Evolutionary conservation across 1,140 invertebrate species (phyloP).

Genomic region (Belonocnema kinseyi): DNA sequence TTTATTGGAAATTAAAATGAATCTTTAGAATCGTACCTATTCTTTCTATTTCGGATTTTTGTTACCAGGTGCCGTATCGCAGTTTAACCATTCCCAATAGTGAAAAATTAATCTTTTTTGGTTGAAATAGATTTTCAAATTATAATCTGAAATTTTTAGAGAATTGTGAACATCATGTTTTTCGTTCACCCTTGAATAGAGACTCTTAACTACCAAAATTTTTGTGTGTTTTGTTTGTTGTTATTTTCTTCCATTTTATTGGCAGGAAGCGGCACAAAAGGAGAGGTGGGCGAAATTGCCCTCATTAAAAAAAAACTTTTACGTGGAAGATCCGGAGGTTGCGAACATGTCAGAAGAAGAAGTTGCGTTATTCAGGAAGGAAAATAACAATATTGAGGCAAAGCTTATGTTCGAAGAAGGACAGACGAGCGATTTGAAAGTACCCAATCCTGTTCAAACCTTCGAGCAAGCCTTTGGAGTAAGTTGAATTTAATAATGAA

Average conservation of each 20-base stretch:
- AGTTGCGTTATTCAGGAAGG: conserved; percentile 78
- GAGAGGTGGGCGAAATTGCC: conserved; percentile 80
- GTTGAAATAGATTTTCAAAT: too few species aligned
- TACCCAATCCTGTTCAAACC: conserved; percentile 89
- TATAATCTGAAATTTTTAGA: too few species aligned
- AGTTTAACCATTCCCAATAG: too few species aligned
- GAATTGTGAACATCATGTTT: too few species aligned
- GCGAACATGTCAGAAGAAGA: conserved; percentile 79
- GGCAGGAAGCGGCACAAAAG: conserved; percentile 76
- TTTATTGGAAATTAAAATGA: too few species aligned
- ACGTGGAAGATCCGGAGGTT: conserved; percentile 85
- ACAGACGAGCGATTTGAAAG: conserved; percentile 65
- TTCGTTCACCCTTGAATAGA: too few species aligned
- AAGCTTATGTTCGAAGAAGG: conserved; percentile 69
- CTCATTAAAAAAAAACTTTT: conserved; percentile 88
- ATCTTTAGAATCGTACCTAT: too few species aligned
- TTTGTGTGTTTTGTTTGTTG: conserved; percentile 70
- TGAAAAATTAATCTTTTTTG: too few species aligned
- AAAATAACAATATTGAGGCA: conserved; percentile 86
- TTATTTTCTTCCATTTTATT: conserved; percentile 55
- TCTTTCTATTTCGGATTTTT: too few species aligned
- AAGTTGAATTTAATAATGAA: conserved; percentile 25
- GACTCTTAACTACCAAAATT: conserved; percentile 51
- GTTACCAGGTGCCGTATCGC: too few species aligned
- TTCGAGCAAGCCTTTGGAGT: conserved; percentile 89